Evolutionary conservation across 2,888 invertebrate species (phyloP).

Genomic region (Geophilus truncorum): DNA sequence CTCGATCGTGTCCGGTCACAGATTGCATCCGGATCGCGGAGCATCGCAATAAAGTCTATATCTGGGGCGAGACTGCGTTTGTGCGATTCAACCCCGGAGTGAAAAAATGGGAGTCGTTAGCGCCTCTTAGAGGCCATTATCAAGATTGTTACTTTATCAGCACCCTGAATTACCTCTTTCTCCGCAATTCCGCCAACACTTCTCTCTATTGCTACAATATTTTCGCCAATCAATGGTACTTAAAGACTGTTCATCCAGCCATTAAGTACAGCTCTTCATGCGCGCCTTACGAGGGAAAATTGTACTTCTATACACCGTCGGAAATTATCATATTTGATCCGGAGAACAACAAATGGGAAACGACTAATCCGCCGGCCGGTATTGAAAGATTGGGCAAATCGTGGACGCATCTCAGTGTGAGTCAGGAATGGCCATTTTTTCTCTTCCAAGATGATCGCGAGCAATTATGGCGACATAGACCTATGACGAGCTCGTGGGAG

Average conservation of each 20-base stretch:
- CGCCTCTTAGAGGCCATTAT: not conserved
- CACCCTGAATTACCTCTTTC: not conserved
- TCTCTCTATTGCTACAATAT: not conserved
- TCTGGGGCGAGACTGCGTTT: not conserved
- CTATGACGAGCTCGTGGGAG: not conserved
- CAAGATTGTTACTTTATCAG: constrained; percentile 11
- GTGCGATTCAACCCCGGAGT: not conserved
- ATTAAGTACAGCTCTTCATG: not conserved
- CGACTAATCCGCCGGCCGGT: not conserved
- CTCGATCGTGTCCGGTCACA: not conserved
- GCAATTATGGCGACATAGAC: not conserved
- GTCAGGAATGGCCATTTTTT: constrained; percentile 13
- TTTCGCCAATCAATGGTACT: constrained; percentile 6
- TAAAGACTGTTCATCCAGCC: not conserved
- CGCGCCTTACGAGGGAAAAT: not conserved
- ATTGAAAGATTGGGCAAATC: not conserved
- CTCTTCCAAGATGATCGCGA: not conserved
- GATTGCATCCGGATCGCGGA: not conserved
- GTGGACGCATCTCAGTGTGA: constrained; percentile 4
- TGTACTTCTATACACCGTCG: not conserved
- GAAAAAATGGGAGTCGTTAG: not conserved
- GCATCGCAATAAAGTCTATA: constrained; percentile 6
- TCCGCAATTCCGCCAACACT: not conserved
- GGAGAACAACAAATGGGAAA: not conserved
- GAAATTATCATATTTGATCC: not conserved